Conservation (phyloP, 2,797 vertebrate species). For the Myotis vivesi region DNA sequence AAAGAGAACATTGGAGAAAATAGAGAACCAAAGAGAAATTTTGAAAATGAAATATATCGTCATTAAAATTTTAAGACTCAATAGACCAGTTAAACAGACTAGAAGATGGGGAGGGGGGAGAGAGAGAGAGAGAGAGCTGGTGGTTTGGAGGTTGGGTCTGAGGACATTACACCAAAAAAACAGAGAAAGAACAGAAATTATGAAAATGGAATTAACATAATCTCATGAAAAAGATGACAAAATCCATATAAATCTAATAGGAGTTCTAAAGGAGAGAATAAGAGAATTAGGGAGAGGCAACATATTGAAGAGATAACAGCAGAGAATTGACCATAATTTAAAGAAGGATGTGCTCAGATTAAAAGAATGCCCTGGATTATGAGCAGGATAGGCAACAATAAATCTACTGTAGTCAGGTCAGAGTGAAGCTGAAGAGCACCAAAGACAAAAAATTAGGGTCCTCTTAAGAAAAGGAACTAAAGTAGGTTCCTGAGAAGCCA, state of each 20-base stretch:
- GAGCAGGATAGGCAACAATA: background rate
- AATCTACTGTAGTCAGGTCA: background rate
- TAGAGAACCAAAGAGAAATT: background rate
- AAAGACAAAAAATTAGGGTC: background rate
- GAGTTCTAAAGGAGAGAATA: background rate
- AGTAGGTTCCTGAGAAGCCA: background rate
- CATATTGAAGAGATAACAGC: background rate
- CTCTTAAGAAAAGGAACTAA: slow-evolving; percentile 14
- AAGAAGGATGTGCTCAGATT: background rate
- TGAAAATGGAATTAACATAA: background rate
- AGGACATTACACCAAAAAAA: slow-evolving; percentile 15
- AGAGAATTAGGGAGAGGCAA: background rate
- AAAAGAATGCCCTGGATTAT: background rate
- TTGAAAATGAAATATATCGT: background rate
- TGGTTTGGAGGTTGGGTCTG: background rate
- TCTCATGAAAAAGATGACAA: background rate
- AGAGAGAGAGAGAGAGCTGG: background rate
- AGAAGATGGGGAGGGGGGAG: background rate
- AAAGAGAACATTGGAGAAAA: background rate
- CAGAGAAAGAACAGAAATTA: background rate
- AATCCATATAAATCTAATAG: background rate
- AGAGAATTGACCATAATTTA: background rate
- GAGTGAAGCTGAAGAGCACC: background rate
- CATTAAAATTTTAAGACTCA: background rate
- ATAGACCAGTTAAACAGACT: background rate